Conservation (phyloP, 2,888 invertebrate genomes). For the Drosophila fungiperda region DNA sequence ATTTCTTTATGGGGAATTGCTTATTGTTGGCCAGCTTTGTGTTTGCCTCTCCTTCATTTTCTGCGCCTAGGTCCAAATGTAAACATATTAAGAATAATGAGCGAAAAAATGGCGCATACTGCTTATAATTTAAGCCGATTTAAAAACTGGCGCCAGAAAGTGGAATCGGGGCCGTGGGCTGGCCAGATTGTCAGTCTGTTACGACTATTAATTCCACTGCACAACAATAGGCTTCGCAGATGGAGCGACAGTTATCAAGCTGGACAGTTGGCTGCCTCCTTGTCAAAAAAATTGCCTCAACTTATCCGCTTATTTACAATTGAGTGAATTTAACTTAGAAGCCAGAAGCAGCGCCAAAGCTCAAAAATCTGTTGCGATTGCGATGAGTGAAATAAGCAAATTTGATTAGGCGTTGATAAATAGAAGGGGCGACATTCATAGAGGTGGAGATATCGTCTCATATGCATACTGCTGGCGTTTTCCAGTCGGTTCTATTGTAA, state of each 20-base stretch:
- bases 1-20: slow-evolving; percentile 7
- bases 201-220: slow-evolving; percentile 11
- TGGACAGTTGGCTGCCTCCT: slow-evolving; percentile 50
- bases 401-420: slow-evolving; percentile 38
- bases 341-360: slow-evolving; percentile 3
- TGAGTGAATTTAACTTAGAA: slow-evolving; percentile 61
- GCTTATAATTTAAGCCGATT: slow-evolving; percentile 76
- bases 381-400: slow-evolving; percentile 55
- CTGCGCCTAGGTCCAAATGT: slow-evolving; percentile 46
- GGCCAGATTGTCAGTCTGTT: slow-evolving; percentile 20
- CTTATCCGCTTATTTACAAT: slow-evolving; percentile 75
- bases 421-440: neutral
- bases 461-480: slow-evolving; percentile 10
- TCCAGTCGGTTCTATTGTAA: slow-evolving; percentile 14
- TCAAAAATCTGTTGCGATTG: slow-evolving; percentile 56
- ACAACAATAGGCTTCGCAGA: slow-evolving; percentile 51
- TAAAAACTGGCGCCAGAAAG: slow-evolving; percentile 77
- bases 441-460: slow-evolving; percentile 1
- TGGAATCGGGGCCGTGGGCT: slow-evolving; percentile 47
- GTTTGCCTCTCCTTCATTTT: slow-evolving; percentile 26
- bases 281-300: slow-evolving; percentile 52
- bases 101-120: slow-evolving; percentile 50
- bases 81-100: slow-evolving; percentile 74
- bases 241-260: slow-evolving; percentile 47
- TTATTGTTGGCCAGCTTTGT: slow-evolving; percentile 21